Conservation (phyloP, 2,113 vertebrate genomes). For the Cariama cristata region DNA sequence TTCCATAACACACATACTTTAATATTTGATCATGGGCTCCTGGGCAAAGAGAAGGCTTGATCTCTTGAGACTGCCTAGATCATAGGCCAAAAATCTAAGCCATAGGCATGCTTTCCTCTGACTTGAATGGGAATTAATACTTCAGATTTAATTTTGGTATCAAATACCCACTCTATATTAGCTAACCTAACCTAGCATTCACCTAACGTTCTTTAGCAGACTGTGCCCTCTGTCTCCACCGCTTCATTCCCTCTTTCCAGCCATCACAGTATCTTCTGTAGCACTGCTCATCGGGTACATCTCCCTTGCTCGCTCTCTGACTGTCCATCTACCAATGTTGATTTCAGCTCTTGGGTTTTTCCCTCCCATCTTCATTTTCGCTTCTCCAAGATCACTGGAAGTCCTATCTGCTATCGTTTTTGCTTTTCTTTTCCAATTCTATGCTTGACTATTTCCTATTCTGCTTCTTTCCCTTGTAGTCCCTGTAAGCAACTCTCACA, state of each 20-base stretch:
- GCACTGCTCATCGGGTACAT: neutral
- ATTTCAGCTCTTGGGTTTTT: neutral
- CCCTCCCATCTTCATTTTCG: neutral
- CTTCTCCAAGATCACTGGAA: neutral
- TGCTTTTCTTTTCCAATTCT: neutral
- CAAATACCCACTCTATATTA: neutral
- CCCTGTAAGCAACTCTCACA: neutral
- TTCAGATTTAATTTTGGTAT: neutral
- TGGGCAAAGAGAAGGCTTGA: neutral
- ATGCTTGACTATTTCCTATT: neutral
- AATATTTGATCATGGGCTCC: slow-evolving; percentile 19
- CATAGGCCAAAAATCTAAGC: neutral
- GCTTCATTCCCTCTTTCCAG: neutral
- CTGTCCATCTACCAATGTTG: neutral
- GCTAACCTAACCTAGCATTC: neutral
- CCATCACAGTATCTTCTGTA: neutral
- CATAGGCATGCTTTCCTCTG: neutral
- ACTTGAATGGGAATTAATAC: neutral
- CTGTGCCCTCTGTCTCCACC: neutral
- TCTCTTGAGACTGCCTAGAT: neutral
- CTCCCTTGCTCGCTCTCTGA: neutral
- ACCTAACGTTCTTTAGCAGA: neutral
- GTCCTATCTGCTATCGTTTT: neutral
- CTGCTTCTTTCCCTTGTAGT: neutral
- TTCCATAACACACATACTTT: slow-evolving; percentile 6